Evolutionary conservation across 2,797 vertebrate genomes (phyloP).

Genomic region (Sylvia borin): DNA sequence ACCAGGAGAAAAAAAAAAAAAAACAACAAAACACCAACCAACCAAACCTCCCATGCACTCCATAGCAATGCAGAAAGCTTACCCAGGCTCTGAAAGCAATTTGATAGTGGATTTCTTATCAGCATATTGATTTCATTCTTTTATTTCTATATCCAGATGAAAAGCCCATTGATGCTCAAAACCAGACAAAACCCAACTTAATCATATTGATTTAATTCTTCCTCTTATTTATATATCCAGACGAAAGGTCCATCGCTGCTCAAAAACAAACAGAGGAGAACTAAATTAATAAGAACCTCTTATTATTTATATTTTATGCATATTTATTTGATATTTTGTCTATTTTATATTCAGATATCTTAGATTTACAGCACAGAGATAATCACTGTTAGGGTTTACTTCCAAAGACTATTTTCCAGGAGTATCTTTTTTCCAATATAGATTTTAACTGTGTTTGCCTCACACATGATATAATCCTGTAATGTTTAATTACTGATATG

Average conservation of each 20-base stretch:
- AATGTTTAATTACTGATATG: neutral
- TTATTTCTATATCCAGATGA: neutral
- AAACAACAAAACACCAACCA: neutral
- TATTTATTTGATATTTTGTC: neutral
- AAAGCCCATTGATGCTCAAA: too few relatives aligned
- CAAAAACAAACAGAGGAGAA: neutral
- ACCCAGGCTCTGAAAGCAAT: conserved; percentile 11
- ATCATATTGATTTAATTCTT: neutral
- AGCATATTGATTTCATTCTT: neutral
- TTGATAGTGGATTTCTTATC: neutral
- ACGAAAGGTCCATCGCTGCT: neutral
- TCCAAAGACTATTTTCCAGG: neutral
- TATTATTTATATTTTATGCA: neutral
- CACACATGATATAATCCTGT: neutral
- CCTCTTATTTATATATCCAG: neutral
- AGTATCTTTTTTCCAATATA: neutral
- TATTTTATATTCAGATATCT: neutral
- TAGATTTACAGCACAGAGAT: neutral
- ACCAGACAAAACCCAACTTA: too few relatives aligned
- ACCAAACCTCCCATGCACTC: neutral
- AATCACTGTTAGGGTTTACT: neutral
- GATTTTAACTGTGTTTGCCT: neutral
- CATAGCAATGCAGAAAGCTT: neutral
- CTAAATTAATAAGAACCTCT: neutral
- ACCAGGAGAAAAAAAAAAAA: neutral